Percentiles rank a stretch among this genome's conserved stretches.
Evolutionary conservation across 2,888 invertebrate genomes (phyloP).

Genomic region (Phyllotreta cruciferae): DNA sequence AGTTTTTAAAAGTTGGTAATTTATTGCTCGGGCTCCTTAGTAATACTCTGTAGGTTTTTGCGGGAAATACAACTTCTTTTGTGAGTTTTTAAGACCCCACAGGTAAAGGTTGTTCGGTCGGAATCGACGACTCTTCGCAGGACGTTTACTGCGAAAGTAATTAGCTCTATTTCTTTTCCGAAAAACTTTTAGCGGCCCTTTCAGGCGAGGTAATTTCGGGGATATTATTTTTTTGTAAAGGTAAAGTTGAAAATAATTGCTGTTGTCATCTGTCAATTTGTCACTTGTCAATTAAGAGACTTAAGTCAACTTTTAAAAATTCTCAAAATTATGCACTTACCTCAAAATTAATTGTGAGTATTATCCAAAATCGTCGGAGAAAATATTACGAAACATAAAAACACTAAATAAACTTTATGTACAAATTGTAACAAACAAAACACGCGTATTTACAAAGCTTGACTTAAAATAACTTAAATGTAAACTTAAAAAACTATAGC

Average conservation of each 20-base stretch:
- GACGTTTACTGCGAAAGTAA: slow-evolving; percentile 13
- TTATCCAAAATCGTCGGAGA: slow-evolving; percentile 6
- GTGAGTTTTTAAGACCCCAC: slow-evolving; percentile 38
- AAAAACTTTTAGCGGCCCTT: no score
- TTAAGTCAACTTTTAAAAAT: no score
- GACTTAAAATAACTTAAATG: slow-evolving; percentile 39
- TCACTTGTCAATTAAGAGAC: no score
- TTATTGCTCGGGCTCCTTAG: slow-evolving; percentile 50
- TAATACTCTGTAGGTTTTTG: slow-evolving; percentile 42
- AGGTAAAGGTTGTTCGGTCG: slow-evolving; percentile 26
- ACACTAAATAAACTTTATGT: slow-evolving; percentile 6
- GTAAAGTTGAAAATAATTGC: neutral
- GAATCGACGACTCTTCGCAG: slow-evolving; percentile 9
- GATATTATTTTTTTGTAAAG: neutral
- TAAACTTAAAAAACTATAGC: slow-evolving; percentile 43
- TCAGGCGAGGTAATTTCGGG: neutral
- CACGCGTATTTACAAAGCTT: slow-evolving; percentile 30
- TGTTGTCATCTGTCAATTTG: neutral
- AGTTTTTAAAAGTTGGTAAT: slow-evolving; percentile 59
- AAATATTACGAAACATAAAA: neutral
- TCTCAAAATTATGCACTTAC: slow-evolving; percentile 4
- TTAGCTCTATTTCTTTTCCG: neutral
- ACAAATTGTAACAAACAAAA: slow-evolving; percentile 18
- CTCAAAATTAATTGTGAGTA: neutral
- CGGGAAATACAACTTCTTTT: slow-evolving; percentile 42